Evolutionary conservation across 1,140 invertebrate species (phyloP).

Genomic region (Luehdorfia chinensis): DNA sequence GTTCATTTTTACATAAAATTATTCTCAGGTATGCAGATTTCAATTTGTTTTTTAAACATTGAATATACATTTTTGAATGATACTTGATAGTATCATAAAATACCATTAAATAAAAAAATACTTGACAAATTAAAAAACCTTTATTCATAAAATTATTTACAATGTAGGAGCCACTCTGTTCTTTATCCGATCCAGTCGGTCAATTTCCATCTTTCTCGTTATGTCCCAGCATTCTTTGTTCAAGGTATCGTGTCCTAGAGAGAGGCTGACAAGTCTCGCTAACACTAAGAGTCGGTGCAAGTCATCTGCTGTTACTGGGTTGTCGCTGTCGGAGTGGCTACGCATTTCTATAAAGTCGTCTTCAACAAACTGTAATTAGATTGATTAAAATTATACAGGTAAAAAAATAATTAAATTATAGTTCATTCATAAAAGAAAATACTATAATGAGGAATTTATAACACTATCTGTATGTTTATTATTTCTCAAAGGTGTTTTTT

Average conservation of each 20-base stretch:
- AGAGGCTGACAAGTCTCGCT: constrained; percentile 84
- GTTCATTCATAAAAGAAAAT: too few species aligned
- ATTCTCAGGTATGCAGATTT: too few species aligned
- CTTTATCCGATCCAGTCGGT: constrained; percentile 77
- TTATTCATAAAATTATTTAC: constrained; percentile 27
- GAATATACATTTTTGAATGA: too few species aligned
- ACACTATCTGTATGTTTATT: too few species aligned
- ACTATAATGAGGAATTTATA: too few species aligned
- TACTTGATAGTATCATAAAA: too few species aligned
- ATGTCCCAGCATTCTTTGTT: constrained; percentile 84
- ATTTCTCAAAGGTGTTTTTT: too few species aligned
- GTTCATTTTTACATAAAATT: too few species aligned
- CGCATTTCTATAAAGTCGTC: constrained; percentile 89
- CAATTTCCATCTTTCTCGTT: constrained; percentile 83
- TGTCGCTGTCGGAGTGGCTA: constrained; percentile 48
- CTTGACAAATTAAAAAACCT: neutral
- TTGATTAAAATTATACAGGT: constrained; percentile 28
- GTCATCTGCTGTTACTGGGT: constrained; percentile 82
- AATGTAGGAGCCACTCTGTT: constrained; percentile 36
- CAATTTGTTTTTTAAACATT: too few species aligned
- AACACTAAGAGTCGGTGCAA: constrained; percentile 87
- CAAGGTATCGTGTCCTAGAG: constrained; percentile 80
- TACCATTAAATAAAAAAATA: too few species aligned
- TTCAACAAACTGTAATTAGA: constrained; percentile 86
- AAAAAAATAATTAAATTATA: constrained; percentile 10